These are phyloP conservation scores for Erythrocebus patas DNA, from an alignment of 2,113 vertebrate species.

Conservation along the genomic window DNA sequence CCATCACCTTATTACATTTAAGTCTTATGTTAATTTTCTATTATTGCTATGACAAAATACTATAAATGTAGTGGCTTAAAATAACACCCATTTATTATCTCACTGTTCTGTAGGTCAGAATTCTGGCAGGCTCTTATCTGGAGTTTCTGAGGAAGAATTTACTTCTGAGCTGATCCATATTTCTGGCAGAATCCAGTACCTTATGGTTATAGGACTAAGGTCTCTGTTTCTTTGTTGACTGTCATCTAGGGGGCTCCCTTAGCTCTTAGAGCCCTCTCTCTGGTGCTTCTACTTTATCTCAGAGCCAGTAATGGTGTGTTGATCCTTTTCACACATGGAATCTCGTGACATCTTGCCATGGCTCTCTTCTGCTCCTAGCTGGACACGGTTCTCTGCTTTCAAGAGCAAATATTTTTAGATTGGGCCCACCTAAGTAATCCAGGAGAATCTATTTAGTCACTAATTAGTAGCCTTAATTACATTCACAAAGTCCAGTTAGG, in stretches of 20 bases:
- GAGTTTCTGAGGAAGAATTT: conserved; percentile 13
- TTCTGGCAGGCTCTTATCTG: neutral
- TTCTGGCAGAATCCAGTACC: neutral
- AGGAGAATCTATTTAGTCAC: neutral
- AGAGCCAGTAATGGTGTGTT: neutral
- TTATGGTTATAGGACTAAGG: neutral
- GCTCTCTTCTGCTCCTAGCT: neutral
- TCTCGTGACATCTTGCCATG: neutral
- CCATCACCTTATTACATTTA: neutral
- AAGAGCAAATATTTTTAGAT: neutral
- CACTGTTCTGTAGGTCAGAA: neutral
- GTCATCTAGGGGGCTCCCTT: neutral
- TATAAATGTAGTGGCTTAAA: neutral
- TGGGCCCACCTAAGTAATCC: neutral
- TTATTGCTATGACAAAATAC: conserved; percentile 2
- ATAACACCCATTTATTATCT: neutral
- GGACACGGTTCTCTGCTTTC: neutral
- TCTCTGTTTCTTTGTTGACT: neutral
- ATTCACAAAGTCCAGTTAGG: neutral
- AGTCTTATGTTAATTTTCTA: neutral
- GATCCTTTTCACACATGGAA: neutral
- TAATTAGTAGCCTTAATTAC: conserved; percentile 1
- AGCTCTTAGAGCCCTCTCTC: neutral
- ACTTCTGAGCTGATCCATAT: neutral
- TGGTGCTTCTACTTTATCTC: neutral